A percentile compares a stretch with the other conserved stretches of the same genome.
phyloP scores from a whole-genome alignment of 1,140 invertebrate genomes.

The Drosophila kepulauana region DNA sequence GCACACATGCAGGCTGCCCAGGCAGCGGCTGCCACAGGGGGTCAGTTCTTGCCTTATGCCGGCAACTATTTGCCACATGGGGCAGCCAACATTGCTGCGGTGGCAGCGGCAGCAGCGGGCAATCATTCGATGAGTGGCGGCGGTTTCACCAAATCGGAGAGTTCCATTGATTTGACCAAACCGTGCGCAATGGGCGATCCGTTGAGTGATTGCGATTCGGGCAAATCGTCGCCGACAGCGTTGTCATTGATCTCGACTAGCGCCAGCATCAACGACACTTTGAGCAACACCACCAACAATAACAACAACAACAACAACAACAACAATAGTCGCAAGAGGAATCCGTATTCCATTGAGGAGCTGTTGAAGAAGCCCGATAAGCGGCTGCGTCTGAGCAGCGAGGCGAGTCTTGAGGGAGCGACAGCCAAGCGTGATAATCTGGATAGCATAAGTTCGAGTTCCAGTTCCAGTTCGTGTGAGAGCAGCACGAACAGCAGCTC shows the following conservation, averaged over 20 bases:
- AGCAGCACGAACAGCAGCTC: constrained; percentile 47
- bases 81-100: constrained; percentile 45
- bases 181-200: constrained; percentile 57
- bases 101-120: constrained; percentile 51
- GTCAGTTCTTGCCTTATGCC: constrained; percentile 70
- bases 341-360: constrained; percentile 95
- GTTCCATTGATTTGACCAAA: constrained; percentile 78
- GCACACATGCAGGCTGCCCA: constrained; percentile 73
- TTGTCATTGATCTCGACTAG: constrained; percentile 38
- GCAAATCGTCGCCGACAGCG: constrained; percentile 79
- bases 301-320: constrained; percentile 2
- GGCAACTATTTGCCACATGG: constrained; percentile 58
- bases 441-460: constrained; percentile 68
- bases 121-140: constrained; percentile 14
- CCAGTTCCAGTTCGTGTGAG: constrained; percentile 65
- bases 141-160: constrained; percentile 78
- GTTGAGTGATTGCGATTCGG: constrained; percentile 77
- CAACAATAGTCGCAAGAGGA: constrained; percentile 88
- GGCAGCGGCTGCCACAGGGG: constrained; percentile 50
- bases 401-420: constrained; percentile 45
- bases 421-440: constrained; percentile 39
- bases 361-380: constrained; percentile 92
- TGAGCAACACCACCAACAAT: background rate
- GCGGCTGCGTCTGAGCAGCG: constrained; percentile 57
- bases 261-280: constrained; percentile 8